Percentiles rank a stretch among this genome's conserved stretches.
Evolutionary conservation across 1,140 invertebrate species (phyloP).

Genomic region (Eumeta japonica): DNA sequence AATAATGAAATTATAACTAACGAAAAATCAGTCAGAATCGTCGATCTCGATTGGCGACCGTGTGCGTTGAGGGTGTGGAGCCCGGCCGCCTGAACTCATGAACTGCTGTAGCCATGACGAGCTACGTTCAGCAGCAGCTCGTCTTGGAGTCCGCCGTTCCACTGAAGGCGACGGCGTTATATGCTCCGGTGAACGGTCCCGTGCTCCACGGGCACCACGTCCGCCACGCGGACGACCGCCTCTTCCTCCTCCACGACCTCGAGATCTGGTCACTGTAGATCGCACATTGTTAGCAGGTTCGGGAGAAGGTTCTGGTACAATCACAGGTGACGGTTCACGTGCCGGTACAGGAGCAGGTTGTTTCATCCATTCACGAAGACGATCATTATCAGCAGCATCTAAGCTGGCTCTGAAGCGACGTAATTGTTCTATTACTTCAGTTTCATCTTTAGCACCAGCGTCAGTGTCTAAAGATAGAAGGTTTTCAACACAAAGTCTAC

Average conservation of each 20-base stretch:
- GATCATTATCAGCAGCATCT: constrained; percentile 28
- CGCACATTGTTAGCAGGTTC: constrained; percentile 5
- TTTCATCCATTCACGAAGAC: constrained; percentile 21
- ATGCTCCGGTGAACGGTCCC: constrained; percentile 9
- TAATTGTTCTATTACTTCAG: constrained; percentile 33
- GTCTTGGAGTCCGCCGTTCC: constrained; percentile 29
- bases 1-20: not conserved
- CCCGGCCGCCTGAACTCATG: constrained; percentile 17
- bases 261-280: constrained; percentile 16
- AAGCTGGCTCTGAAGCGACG: constrained; percentile 28
- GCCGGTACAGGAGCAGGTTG: constrained; percentile 1
- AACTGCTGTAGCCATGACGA: constrained; percentile 25
- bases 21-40: constrained; percentile 35
- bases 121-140: constrained; percentile 23
- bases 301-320: constrained; percentile 4
- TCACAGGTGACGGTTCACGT: constrained; percentile 10
- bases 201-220: not conserved
- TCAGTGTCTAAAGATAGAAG: no score
- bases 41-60: no score
- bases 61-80: constrained; percentile 28
- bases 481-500: no score
- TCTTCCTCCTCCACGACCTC: constrained; percentile 6
- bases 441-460: no score
- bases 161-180: constrained; percentile 8
- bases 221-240: constrained; percentile 7